These are phyloP conservation scores for Columba guinea DNA, from an alignment of 2,797 vertebrate species.

Conservation along the genomic window DNA sequence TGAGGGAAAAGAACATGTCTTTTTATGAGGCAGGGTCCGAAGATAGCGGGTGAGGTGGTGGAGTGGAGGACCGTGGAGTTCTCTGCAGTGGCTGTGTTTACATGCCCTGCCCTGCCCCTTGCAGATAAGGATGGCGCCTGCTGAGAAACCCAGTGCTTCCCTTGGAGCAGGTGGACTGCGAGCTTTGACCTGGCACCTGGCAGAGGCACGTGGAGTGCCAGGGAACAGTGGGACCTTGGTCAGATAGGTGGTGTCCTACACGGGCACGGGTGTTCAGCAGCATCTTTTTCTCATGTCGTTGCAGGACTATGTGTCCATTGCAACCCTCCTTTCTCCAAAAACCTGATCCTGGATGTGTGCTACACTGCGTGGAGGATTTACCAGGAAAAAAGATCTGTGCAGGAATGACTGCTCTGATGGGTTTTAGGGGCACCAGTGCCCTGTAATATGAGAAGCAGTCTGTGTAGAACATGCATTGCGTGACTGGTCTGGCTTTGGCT, in stretches of 20 bases:
- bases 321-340: background rate
- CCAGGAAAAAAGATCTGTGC: background rate
- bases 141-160: background rate
- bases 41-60: background rate
- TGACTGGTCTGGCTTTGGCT: background rate
- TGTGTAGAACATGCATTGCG: background rate
- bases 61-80: background rate
- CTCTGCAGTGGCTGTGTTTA: background rate
- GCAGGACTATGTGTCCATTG: background rate
- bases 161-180: background rate
- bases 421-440: background rate
- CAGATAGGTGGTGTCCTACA: background rate
- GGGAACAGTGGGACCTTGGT: background rate
- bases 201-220: background rate
- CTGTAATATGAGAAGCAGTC: background rate
- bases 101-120: background rate
- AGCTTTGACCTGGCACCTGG: conserved; percentile 52
- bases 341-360: rapidly evolving
- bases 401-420: rapidly evolving
- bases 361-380: background rate
- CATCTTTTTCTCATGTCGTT: background rate
- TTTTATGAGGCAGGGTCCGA: background rate
- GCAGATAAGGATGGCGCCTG: conserved; percentile 25
- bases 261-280: background rate
- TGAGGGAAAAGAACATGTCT: background rate